Evolutionary conservation across 2,797 vertebrate genomes (phyloP), one percentile per base, ranked within the genome.

Genomic region (Macrochelys suwanniensis): DNA sequence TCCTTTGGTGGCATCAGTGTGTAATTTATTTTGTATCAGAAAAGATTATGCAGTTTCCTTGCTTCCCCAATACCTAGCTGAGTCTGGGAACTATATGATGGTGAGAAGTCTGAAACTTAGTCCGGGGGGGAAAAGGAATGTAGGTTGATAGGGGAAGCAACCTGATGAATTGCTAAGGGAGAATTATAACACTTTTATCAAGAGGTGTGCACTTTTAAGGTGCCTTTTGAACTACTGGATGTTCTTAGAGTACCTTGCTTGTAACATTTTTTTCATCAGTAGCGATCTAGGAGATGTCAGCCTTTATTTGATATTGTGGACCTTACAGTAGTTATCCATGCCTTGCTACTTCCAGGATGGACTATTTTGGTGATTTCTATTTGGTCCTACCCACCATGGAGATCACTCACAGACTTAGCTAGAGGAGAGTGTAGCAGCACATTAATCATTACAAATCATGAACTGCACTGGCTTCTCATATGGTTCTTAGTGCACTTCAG

Each of bases 71-170:
- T 71, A 71, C 19, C 19, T 71, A 23, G 10, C n/a, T 42, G 21
- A 42, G n/a, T 42, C 9, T 71, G 65, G 65, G 37, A 71, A 71
- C 21, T 71, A 42, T 12, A 11, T 71, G 65, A 42, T 3, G 10
- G 19, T 71, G 65, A 42, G 19, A 23, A 71, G 65, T 19, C 65
- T 42, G 19, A 42, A 71, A 17, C n/a, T 71, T n/a, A 42, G 25
- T 23, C 37, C 5, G 3, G 37, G n/a, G 5, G 8, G 10, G 3
- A 5, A 21, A 2, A 3, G 19, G n/a, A 37, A n/a, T 23, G 19
- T 19, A 71, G 19, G 19, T 42, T 42, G 19, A 8, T 42, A 42
- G n/a, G 19, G n/a, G 19, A 42, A 71, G n/a, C n/a, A 71, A 37
- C 37, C 23, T 68, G n/a, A 71, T 71, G 19, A 71, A 37, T 71